phyloP scores from a whole-genome alignment of 2,888 invertebrate genomes.

The Aphidius colemani region DNA sequence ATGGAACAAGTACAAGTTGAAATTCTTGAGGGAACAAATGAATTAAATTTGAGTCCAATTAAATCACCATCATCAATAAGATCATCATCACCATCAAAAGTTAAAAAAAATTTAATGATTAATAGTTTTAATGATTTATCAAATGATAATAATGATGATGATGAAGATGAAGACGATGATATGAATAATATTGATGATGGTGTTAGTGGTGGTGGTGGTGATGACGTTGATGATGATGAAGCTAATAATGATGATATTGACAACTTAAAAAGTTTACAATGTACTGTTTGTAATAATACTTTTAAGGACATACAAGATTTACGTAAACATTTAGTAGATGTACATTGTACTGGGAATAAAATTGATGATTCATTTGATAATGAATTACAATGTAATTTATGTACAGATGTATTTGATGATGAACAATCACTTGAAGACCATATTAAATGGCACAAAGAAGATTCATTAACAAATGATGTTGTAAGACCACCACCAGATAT shows the following conservation, averaged over 20 bases:
- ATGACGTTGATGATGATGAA: no score
- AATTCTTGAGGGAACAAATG: constrained; percentile 22
- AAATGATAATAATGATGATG: neutral
- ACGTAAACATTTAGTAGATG: constrained; percentile 66
- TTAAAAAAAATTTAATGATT: constrained; percentile 15
- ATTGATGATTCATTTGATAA: constrained; percentile 46
- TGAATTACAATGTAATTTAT: constrained; percentile 59
- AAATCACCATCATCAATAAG: constrained; percentile 27
- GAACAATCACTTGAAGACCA: constrained; percentile 59
- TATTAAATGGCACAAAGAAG: constrained; percentile 61
- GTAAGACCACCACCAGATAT: constrained; percentile 44
- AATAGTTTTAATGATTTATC: constrained; percentile 7
- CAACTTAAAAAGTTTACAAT: constrained; percentile 57
- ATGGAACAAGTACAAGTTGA: constrained; percentile 26
- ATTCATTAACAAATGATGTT: constrained; percentile 46
- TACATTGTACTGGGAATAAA: constrained; percentile 62
- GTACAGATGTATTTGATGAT: constrained; percentile 62
- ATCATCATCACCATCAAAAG: constrained; percentile 6
- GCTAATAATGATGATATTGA: no score
- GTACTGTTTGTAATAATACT: constrained; percentile 66
- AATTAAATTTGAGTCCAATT: constrained; percentile 23
- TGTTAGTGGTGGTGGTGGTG: no score
- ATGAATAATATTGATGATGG: no score
- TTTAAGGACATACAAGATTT: constrained; percentile 65
- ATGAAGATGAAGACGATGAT: neutral